Percentiles rank a stretch among this genome's conserved stretches.
phyloP scores from a whole-genome alignment of 1,140 invertebrate genomes.

The Harpegnathos saltator region DNA sequence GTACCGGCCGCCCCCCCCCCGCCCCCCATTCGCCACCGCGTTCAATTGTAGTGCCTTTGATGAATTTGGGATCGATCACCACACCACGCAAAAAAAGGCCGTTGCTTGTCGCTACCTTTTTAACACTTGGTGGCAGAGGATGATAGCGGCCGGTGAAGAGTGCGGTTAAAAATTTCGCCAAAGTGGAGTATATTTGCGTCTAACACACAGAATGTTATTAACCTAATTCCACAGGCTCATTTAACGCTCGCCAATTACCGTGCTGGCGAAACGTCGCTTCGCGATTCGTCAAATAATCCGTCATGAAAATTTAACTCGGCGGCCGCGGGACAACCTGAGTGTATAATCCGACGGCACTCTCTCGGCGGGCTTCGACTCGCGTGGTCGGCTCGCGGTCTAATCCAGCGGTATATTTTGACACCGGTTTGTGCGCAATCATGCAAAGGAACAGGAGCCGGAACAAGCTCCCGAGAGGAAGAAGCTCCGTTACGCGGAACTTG shows the following conservation, averaged over 20 bases:
- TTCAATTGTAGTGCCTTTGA: slow-evolving; percentile 45
- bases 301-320: slow-evolving; percentile 20
- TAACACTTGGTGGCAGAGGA: neutral
- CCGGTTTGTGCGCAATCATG: slow-evolving; percentile 16
- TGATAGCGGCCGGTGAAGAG: no score
- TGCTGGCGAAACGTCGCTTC: neutral
- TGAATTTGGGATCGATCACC: neutral
- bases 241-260: neutral
- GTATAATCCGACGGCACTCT: slow-evolving; percentile 43
- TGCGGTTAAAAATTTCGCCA: no score
- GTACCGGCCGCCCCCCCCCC: neutral
- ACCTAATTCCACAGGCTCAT: no score
- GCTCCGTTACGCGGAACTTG: slow-evolving; percentile 22
- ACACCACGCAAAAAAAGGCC: neutral
- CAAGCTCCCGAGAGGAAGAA: slow-evolving; percentile 25
- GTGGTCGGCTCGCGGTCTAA: slow-evolving; percentile 49
- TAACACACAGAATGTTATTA: no score
- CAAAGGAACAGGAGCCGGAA: slow-evolving; percentile 41
- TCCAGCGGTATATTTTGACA: slow-evolving; percentile 80
- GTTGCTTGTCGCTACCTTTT: neutral
- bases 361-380: neutral
- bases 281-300: neutral
- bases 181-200: no score
- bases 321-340: neutral
- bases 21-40: neutral